A percentile compares a stretch with the other conserved stretches of the same genome.
These are phyloP conservation scores for Opisthograptis luteolata DNA, from an alignment of 2,888 invertebrate genomes.

Conservation along the genomic window DNA sequence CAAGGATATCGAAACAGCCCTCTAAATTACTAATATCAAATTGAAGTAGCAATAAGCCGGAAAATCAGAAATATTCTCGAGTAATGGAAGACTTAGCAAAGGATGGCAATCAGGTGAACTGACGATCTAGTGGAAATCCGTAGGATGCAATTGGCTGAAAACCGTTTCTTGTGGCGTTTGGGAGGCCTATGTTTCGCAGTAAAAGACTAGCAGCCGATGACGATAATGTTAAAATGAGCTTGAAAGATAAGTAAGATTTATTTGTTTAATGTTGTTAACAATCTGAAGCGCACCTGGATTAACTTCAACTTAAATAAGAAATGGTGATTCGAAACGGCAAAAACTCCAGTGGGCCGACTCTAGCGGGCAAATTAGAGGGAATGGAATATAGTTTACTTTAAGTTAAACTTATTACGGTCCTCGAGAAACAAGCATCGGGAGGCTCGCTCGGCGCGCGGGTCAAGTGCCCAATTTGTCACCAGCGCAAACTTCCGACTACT, in stretches of 20 bases:
- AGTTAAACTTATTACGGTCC: conserved; percentile 84
- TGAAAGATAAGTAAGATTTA: neutral
- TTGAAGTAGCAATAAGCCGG: too few relatives aligned
- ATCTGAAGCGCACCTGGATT: conserved; percentile 3
- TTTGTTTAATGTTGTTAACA: neutral
- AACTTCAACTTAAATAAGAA: conserved; percentile 15
- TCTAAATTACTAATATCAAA: too few relatives aligned
- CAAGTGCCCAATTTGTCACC: conserved; percentile 85
- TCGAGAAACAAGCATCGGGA: conserved; percentile 79
- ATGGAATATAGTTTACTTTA: conserved; percentile 84
- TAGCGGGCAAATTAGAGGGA: conserved; percentile 78
- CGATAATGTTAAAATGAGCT: neutral
- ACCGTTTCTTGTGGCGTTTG: too few relatives aligned
- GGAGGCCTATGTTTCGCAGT: too few relatives aligned
- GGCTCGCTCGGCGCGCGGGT: conserved; percentile 75
- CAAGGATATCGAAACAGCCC: too few relatives aligned
- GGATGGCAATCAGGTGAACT: too few relatives aligned
- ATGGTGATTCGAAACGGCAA: conserved; percentile 61
- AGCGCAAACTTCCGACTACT: conserved; percentile 80
- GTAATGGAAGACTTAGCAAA: too few relatives aligned
- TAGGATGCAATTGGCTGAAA: too few relatives aligned
- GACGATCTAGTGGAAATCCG: too few relatives aligned
- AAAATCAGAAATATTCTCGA: too few relatives aligned
- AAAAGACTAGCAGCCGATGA: too few relatives aligned
- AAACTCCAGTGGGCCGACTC: conserved; percentile 61